Evolutionary conservation across 37 sponge, comb jelly and placozoan genomes (phyloP), one percentile per base, ranked within the genome.

Genomic region (Halichondria panicea): DNA sequence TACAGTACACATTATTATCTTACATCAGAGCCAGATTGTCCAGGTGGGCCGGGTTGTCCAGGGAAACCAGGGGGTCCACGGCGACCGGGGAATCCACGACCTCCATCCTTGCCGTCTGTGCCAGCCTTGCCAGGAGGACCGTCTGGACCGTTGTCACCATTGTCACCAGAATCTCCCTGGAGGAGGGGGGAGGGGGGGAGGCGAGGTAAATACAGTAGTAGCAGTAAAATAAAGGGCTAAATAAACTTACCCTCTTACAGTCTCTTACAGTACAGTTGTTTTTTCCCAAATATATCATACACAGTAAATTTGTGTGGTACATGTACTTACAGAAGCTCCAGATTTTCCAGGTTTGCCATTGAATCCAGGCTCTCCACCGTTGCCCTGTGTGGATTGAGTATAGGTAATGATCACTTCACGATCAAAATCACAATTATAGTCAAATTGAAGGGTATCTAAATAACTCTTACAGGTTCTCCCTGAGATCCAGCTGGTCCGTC

Each of bases 331-430:
- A 58, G 79, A 44, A 5, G 69, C 41, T 43, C 84, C 89, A 42
- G 84, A 59, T 44, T 74, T 72, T 53, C 89, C 89, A 60, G 89
- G 89, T 7, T 39, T 55, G 31, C 87, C 87, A 60, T 87, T 87
- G 4, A 63, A 38, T 61, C 89, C 89, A 31, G 89, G 70, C 1
- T 77, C 60, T n/a, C 89, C 89, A 55, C 57, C 37, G 19, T 55
- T 55, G 19, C 84, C 84, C 84, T 83, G 43, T 33, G 52, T 11
- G 52, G 52, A n/a, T n/a, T n/a, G n/a, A n/a, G 52, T 48, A 11
- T 18, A 11, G 13, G 13, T 18, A 11, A 48, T 11, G 52, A 48
- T 48, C 15, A 48, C 13, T 18, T 48, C 52, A 11, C 52, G 11
- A 48, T 15, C 13, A 15, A 48, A 48, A 15, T 15, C 52, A 11